Conservation (phyloP, 64 coral and sea anemone species). For the Anthopleura sola region DNA sequence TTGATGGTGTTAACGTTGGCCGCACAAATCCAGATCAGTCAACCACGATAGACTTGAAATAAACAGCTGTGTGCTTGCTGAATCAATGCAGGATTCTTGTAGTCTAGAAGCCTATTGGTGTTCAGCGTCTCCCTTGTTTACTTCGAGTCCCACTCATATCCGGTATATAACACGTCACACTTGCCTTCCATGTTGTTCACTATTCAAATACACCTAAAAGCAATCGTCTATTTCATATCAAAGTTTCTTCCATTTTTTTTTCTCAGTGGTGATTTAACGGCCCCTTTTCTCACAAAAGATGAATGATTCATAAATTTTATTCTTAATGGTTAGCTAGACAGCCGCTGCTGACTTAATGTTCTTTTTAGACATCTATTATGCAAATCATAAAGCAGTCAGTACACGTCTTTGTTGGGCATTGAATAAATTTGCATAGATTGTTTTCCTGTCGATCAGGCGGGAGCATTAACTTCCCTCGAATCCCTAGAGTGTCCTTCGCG, state of each 20-base stretch:
- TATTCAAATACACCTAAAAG: neutral
- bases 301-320: neutral
- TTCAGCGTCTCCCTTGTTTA: neutral
- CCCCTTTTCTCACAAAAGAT: too few relatives aligned
- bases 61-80: too few relatives aligned
- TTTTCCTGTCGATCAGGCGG: neutral
- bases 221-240: too few relatives aligned
- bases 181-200: too few relatives aligned
- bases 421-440: constrained; percentile 11
- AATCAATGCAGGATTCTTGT: neutral
- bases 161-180: neutral
- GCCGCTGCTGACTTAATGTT: neutral
- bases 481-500: neutral
- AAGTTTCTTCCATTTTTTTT: too few relatives aligned
- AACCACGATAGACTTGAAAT: too few relatives aligned
- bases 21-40: too few relatives aligned
- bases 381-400: neutral
- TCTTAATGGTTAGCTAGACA: neutral
- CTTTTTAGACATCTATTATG: neutral
- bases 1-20: too few relatives aligned
- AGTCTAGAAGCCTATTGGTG: too few relatives aligned
- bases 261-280: too few relatives aligned
- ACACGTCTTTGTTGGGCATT: neutral
- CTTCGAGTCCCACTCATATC: neutral
- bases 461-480: neutral